A percentile compares a stretch with the other conserved stretches of the same genome.
These are phyloP conservation scores for Leptodon cayanensis DNA, from an alignment of 2,797 vertebrate species.

Conservation along the genomic window DNA sequence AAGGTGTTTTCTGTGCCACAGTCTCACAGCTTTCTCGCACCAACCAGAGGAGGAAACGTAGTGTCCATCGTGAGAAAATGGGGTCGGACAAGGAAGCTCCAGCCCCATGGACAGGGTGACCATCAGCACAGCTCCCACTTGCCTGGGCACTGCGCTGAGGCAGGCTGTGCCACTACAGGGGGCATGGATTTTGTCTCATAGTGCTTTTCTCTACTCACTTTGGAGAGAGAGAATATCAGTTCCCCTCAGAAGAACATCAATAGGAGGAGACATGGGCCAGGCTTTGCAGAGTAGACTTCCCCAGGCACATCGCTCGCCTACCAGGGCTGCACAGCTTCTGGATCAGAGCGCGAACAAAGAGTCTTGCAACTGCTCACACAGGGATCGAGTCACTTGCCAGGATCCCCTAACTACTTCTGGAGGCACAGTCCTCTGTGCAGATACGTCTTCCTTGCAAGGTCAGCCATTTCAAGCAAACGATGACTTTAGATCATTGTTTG, in stretches of 20 bases:
- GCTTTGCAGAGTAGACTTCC: background rate
- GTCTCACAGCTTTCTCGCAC: background rate
- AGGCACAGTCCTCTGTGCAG: background rate
- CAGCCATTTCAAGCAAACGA: conserved; percentile 40
- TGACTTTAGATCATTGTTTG: background rate
- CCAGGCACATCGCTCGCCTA: background rate
- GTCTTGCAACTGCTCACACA: background rate
- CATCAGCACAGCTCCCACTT: background rate
- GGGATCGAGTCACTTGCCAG: background rate
- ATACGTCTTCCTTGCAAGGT: background rate
- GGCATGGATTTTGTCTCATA: background rate
- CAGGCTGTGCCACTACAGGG: background rate
- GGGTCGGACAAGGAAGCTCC: background rate
- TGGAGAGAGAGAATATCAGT: background rate
- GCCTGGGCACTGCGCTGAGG: rapidly evolving
- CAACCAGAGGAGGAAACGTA: background rate
- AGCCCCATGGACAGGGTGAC: background rate
- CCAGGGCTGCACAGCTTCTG: background rate
- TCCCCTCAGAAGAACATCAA: background rate
- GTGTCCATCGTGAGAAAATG: rapidly evolving
- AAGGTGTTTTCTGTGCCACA: conserved; percentile 43
- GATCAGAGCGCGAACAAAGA: background rate
- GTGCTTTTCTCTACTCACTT: background rate
- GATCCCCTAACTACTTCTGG: background rate
- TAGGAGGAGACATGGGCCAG: background rate